phyloP scores from a whole-genome alignment of 2,113 vertebrate species.

The Calidris pygmaea region DNA sequence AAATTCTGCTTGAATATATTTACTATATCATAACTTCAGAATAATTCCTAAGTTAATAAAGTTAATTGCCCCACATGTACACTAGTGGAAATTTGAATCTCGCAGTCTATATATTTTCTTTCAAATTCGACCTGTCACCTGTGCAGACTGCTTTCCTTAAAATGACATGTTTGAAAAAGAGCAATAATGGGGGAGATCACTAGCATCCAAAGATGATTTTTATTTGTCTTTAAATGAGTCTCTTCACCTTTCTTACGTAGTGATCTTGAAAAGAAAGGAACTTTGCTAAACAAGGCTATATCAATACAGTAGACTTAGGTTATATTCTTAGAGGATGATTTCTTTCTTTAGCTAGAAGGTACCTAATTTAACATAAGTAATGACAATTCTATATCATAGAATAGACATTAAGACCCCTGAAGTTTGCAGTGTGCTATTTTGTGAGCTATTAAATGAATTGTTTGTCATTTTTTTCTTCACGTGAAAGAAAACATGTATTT shows the following conservation, averaged over 20 bases:
- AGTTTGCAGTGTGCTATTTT: not conserved
- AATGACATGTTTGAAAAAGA: not conserved
- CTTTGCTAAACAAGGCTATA: not conserved
- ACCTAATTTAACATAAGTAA: not conserved
- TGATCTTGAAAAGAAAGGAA: not conserved
- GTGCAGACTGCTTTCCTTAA: not conserved
- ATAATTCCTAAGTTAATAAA: not conserved
- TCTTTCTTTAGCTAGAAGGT: not conserved
- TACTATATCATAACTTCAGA: not conserved
- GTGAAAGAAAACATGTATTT: not conserved
- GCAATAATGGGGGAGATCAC: not conserved
- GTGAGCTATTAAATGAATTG: not conserved
- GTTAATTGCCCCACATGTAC: not conserved
- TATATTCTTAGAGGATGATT: not conserved
- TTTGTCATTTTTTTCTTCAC: not conserved
- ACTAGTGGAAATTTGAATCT: not conserved
- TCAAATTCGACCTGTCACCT: not conserved
- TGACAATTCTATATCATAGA: not conserved
- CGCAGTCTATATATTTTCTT: not conserved
- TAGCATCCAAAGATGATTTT: not conserved
- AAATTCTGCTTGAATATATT: not conserved
- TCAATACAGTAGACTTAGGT: not conserved
- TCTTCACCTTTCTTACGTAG: not conserved
- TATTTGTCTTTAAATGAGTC: not conserved
- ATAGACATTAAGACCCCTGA: not conserved